Evolutionary conservation across 2,888 invertebrate genomes (phyloP).

Genomic region (Cenopis cana): DNA sequence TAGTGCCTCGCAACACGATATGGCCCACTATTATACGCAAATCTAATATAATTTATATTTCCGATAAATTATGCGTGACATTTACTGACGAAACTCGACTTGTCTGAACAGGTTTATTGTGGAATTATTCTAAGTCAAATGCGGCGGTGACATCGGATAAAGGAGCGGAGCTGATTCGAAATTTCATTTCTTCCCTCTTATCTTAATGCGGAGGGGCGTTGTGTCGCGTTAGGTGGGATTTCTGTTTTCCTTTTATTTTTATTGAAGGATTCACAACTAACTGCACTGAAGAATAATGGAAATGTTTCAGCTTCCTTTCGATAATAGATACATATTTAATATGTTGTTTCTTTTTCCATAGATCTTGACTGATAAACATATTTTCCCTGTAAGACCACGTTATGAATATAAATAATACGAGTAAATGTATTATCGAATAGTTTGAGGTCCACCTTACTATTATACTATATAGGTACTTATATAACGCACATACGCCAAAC

Average conservation of each 20-base stretch:
- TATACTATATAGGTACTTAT: too few relatives aligned
- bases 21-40: conserved; percentile 59
- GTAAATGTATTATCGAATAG: too few relatives aligned
- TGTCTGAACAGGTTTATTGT: conserved; percentile 65
- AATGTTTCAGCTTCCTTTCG: not conserved
- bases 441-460: too few relatives aligned
- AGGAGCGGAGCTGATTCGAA: conserved; percentile 61
- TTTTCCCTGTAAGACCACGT: too few relatives aligned
- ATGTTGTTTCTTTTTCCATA: not conserved
- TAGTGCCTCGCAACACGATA: conserved; percentile 72
- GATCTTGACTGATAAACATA: too few relatives aligned
- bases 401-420: too few relatives aligned
- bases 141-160: conserved; percentile 62
- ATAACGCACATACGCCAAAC: too few relatives aligned
- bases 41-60: conserved; percentile 77
- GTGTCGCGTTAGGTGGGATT: conserved; percentile 54
- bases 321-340: too few relatives aligned
- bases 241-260: conserved; percentile 54
- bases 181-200: conserved; percentile 66
- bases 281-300: not conserved
- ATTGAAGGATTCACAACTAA: conserved; percentile 50
- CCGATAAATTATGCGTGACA: conserved; percentile 71
- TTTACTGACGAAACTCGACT: conserved; percentile 59
- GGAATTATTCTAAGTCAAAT: conserved; percentile 59
- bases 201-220: conserved; percentile 64